Conservation (phyloP, 2,888 invertebrate species). For the Julus scandinavius region DNA sequence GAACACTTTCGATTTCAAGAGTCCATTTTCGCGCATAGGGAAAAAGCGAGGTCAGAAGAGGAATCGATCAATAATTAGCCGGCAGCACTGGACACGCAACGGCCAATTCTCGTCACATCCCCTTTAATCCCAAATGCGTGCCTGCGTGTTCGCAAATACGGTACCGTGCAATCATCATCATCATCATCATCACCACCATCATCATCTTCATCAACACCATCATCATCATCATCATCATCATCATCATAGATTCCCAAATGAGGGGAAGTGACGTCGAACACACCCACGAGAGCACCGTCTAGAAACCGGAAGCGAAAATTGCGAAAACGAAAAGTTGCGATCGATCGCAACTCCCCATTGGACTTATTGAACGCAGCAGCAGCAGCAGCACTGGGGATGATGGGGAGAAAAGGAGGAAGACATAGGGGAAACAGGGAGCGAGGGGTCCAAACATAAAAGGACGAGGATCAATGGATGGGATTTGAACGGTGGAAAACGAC, state of each 20-base stretch:
- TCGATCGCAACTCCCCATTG: slow-evolving; percentile 18
- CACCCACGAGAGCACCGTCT: not conserved
- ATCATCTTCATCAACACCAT: not conserved
- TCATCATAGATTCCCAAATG: slow-evolving; percentile 25
- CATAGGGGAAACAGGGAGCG: not conserved
- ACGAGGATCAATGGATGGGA: slow-evolving; percentile 25
- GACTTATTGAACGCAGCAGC: not conserved
- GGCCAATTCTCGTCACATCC: not conserved
- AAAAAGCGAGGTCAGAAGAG: not conserved
- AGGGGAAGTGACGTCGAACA: slow-evolving; percentile 8
- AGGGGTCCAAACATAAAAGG: not conserved
- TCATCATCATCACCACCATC: no score
- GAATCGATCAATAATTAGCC: slow-evolving; percentile 26
- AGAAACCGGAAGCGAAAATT: slow-evolving; percentile 24
- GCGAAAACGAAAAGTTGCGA: slow-evolving; percentile 23
- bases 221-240: not conserved
- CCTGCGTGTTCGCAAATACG: not conserved
- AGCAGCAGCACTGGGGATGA: no score
- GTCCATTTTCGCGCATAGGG: not conserved
- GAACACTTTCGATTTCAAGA: not conserved
- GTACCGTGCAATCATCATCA: slow-evolving; percentile 21
- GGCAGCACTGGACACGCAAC: not conserved
- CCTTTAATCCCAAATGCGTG: slow-evolving; percentile 31
- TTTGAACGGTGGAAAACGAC: slow-evolving; percentile 33
- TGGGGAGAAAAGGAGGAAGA: not conserved